Conservation (phyloP, 2,113 vertebrate genomes). For the Megaleporinus macrocephalus region DNA sequence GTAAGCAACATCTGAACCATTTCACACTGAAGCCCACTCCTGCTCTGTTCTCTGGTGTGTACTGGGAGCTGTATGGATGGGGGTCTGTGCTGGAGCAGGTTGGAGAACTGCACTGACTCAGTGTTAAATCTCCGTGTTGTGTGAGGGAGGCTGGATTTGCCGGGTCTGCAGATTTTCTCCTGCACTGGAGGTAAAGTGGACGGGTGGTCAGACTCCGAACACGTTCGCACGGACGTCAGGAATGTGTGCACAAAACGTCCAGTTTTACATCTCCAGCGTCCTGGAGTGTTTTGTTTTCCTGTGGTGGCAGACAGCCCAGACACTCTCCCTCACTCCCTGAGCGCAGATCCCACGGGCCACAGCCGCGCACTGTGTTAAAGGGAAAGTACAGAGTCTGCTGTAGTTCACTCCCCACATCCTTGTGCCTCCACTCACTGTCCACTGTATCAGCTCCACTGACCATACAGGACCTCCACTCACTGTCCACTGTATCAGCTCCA, state of each 20-base stretch:
- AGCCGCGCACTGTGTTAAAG: not conserved
- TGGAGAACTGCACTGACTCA: not conserved
- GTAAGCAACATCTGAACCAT: too few species aligned
- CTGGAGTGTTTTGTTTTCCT: slow-evolving; percentile 40
- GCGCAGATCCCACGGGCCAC: not conserved
- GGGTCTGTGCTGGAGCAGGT: not conserved
- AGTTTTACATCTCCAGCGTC: slow-evolving; percentile 32
- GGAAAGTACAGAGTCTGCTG: not conserved
- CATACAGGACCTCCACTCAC: too few species aligned
- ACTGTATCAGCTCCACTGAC: too few species aligned
- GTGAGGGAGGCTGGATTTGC: slow-evolving; percentile 14
- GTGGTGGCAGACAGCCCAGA: slow-evolving; percentile 28
- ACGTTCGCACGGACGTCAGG: slow-evolving; percentile 36
- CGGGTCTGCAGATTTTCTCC: slow-evolving; percentile 41
- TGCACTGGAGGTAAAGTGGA: not conserved
- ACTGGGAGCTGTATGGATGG: not conserved
- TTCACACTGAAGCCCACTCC: too few species aligned
- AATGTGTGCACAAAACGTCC: slow-evolving; percentile 33
- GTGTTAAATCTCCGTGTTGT: slow-evolving; percentile 2
- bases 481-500: too few species aligned
- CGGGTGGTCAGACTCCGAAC: slow-evolving; percentile 26
- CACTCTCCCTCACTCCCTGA: slow-evolving; percentile 18
- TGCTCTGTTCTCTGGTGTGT: too few species aligned
- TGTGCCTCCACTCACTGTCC: too few species aligned
- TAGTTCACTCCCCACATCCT: too few species aligned